A percentile compares a stretch with the other conserved stretches of the same genome.
Conservation (phyloP, 2,797 vertebrate genomes). For the Sebastes itinus region DNA sequence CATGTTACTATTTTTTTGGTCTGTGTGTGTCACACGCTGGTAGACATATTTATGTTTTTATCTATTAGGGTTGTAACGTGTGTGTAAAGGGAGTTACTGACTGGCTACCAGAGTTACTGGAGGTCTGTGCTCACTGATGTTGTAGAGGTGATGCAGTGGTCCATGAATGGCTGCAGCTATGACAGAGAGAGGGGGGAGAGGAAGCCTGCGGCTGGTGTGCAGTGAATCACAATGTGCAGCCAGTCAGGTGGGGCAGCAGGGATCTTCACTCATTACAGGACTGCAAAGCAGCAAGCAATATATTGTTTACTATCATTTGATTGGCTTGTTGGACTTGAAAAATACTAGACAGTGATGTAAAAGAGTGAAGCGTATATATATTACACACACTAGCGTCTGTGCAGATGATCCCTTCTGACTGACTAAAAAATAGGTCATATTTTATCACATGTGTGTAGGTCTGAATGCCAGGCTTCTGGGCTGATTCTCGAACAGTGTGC, state of each 20-base stretch:
- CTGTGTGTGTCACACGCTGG: neutral
- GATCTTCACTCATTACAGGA: slow-evolving; percentile 1
- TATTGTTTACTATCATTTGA: neutral
- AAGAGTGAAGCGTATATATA: neutral
- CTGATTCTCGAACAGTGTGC: slow-evolving; percentile 57
- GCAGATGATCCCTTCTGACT: slow-evolving; percentile 19
- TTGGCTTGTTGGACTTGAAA: neutral
- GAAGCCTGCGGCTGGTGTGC: slow-evolving; percentile 47
- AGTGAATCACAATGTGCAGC: slow-evolving; percentile 61
- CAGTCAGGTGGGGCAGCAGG: slow-evolving; percentile 34
- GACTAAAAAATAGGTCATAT: slow-evolving; percentile 67
- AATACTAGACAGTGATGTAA: neutral
- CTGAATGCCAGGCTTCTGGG: slow-evolving; percentile 45
- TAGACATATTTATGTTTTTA: neutral
- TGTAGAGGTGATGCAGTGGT: slow-evolving; percentile 42
- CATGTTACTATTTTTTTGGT: neutral
- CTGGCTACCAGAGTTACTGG: slow-evolving; percentile 9
- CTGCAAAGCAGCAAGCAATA: slow-evolving; percentile 5
- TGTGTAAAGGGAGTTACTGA: neutral
- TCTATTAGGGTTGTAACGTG: neutral
- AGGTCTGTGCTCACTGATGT: slow-evolving; percentile 35
- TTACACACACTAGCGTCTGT: neutral
- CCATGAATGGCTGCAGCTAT: slow-evolving; percentile 49
- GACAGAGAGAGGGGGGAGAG: slow-evolving; percentile 34
- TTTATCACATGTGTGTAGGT: slow-evolving; percentile 52